phyloP scores from a whole-genome alignment of 2,113 vertebrate genomes.

The Cinclus cinclus region DNA sequence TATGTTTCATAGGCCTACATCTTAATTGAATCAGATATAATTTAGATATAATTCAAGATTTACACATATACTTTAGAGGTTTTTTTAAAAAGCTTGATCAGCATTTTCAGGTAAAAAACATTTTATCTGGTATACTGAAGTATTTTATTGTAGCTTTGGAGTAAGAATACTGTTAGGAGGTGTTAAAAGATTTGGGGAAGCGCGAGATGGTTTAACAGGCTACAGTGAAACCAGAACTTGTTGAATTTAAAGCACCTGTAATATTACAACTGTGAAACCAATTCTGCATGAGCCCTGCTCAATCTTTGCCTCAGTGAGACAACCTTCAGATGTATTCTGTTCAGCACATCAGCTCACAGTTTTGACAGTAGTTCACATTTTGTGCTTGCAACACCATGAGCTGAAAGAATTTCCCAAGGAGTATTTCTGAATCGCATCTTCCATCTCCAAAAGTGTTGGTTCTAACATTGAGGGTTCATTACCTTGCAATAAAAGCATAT shows the following conservation, averaged over 20 bases:
- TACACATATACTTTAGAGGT: background rate
- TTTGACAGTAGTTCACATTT: background rate
- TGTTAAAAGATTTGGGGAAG: background rate
- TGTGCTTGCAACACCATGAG: background rate
- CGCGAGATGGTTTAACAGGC: background rate
- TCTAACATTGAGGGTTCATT: background rate
- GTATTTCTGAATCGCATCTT: background rate
- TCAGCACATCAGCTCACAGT: background rate
- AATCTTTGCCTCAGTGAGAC: background rate
- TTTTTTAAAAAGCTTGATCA: background rate
- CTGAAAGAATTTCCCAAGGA: background rate
- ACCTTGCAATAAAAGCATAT: background rate
- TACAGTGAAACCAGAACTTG: background rate
- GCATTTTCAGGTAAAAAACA: background rate
- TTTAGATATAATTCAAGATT: background rate
- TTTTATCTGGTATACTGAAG: background rate
- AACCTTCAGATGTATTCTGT: background rate
- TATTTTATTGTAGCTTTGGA: background rate
- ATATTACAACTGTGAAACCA: background rate
- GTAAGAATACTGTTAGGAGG: background rate
- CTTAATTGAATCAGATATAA: background rate
- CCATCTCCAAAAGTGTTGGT: background rate
- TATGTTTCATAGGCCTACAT: background rate
- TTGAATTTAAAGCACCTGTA: background rate
- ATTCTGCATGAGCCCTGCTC: background rate